Conservation (phyloP, 2,888 invertebrate species). For the Brachyptera risi region DNA sequence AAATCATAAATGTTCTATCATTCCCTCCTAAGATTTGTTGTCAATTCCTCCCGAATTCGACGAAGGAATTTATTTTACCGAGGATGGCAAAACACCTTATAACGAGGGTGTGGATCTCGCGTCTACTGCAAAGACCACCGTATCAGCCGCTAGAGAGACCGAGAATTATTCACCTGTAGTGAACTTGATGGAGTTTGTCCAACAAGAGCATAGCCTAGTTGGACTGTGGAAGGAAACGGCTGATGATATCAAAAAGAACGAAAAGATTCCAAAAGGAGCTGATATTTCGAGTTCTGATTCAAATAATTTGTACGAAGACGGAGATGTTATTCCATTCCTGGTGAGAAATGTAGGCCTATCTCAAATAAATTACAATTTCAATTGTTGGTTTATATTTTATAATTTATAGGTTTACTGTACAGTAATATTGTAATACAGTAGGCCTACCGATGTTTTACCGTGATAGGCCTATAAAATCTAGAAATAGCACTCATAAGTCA, state of each 20-base stretch:
- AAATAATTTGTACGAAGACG: constrained; percentile 2
- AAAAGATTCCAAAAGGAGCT: constrained; percentile 35
- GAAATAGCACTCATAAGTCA: too few species aligned
- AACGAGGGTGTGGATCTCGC: constrained; percentile 24
- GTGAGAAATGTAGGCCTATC: constrained; percentile 7
- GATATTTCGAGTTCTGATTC: background rate
- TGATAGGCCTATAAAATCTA: too few species aligned
- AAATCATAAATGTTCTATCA: too few species aligned
- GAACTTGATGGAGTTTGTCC: constrained; percentile 58
- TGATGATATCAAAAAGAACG: constrained; percentile 30
- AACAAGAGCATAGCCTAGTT: constrained; percentile 56
- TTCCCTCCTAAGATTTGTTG: constrained; percentile 54
- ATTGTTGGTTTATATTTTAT: background rate
- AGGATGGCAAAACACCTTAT: constrained; percentile 49
- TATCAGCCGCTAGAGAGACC: constrained; percentile 38
- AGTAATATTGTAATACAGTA: constrained; percentile 30
- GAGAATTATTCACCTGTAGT: constrained; percentile 44
- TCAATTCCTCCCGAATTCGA: constrained; percentile 65
- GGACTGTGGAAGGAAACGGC: constrained; percentile 43
- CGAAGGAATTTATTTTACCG: constrained; percentile 54
- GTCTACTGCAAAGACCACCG: background rate
- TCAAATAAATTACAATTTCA: constrained; percentile 29
- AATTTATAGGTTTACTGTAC: background rate
- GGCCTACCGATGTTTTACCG: too few species aligned
- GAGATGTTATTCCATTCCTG: constrained; percentile 4